Base-by-base conservation (phyloP, 1,140 invertebrate genomes). In the Drosophila burlai region DNA sequence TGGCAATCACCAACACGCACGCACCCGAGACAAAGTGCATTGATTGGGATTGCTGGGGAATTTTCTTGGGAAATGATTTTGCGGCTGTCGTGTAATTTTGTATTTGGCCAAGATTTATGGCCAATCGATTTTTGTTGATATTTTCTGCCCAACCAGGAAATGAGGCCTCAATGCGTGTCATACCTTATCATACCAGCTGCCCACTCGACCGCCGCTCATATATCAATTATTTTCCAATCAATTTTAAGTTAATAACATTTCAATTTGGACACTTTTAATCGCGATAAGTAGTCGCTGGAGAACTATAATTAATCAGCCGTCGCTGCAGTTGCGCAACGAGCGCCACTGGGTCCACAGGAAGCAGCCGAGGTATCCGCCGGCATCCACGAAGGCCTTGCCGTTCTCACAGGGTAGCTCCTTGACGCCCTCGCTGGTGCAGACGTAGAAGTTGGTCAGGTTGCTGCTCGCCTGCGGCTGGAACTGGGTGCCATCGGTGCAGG, bases 141-240 rank as follows among this genome's bases (percentile, higher is more conserved):
- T 36, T 24, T 34, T 3, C 16, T 5, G 42, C 36, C 15, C 9
- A 26, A 18, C 43, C 40, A 58, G 34, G 36, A 58, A 61, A 42
- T 55, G 26, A 18, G n/a, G 38, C 42, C 57, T 38, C 54, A 42
- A 58, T 72, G 47, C 38, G 50, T 72, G 43, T 69, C 69, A 29
- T 10, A 16, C 36, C 76, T 68, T 72, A 76, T 86, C 83, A 80
- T 83, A 89, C 89, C 80, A 21, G 43, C 21, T 9, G 43, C 24
- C 16, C 62, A 59, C 55, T 69, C 31, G 16, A 57, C 40, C 38
- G 21, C 45, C 52, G 54, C 47, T 63, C 45, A 64, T 61, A 31
- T 63, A 64, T 87, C 67, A 84, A 87, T 84, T 84, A 79, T 59
- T 84, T 87, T 75, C n/a, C 74, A 89, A 89, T 87, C 84, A 90